A percentile compares a stretch with the other conserved stretches of the same genome.
Conservation (phyloP, 2,113 vertebrate genomes). For the Odontesthes bonariensis region DNA sequence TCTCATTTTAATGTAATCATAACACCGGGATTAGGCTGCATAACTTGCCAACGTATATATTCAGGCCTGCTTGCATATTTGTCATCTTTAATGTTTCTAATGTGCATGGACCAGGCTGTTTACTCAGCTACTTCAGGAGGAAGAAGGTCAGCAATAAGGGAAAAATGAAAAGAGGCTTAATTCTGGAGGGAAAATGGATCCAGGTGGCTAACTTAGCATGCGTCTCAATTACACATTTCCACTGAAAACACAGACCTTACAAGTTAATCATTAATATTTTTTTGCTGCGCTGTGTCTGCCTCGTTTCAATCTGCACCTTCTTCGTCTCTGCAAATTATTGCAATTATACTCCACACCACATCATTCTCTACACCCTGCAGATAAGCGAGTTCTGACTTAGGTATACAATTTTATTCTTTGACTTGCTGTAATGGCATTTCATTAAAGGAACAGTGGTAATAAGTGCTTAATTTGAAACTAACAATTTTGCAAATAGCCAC, state of each 20-base stretch:
- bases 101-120: constrained; percentile 2
- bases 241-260: constrained; percentile 37
- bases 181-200: constrained; percentile 30
- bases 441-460: no score
- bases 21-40: no score
- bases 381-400: background rate
- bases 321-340: constrained; percentile 27
- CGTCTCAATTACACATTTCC: constrained; percentile 41
- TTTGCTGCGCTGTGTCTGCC: constrained; percentile 30
- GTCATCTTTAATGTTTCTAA: background rate
- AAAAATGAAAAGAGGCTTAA: constrained; percentile 35
- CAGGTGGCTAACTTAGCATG: constrained; percentile 44
- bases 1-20: no score
- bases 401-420: no score
- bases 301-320: constrained; percentile 36
- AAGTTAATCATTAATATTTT: constrained; percentile 33
- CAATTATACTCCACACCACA: background rate
- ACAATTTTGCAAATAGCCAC: background rate
- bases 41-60: no score
- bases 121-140: constrained; percentile 13
- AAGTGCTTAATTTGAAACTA: background rate
- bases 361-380: constrained; percentile 6
- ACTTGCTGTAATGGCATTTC: no score
- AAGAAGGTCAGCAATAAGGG: constrained; percentile 19
- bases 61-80: no score